Base-by-base conservation (phyloP, 2,797 vertebrate genomes). In the Tadarida brasiliensis region DNA sequence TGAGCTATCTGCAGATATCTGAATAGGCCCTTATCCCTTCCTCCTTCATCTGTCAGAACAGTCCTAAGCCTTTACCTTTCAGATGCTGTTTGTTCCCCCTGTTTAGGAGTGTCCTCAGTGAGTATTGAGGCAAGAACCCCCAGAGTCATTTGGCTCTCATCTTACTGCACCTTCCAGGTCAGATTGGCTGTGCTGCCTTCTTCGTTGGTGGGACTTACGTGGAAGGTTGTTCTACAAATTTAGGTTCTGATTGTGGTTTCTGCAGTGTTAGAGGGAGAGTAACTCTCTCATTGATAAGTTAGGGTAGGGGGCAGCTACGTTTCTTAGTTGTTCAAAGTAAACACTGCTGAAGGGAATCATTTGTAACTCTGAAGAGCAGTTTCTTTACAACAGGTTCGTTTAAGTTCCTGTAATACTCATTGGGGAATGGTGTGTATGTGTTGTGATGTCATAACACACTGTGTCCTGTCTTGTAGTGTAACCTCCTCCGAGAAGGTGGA, bases 401-500 rank as follows among this genome's bases (percentile, higher is more conserved):
- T 76, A 84, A 63, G 44, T 57, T 81, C 35, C n/a, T 47, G 11
- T 3, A 47, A 15, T 28, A 12, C 28, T 97, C 51, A 20, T 22
- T 33, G 86, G 73, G 92, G 68, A 73, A 44, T 17, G 35, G 8
- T 26, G 4, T 20, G 39, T 54, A 2, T 54, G 28, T 59, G 30
- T 83, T 54, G 56, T 71, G 78, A 73, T 83, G 49, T 56, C 6
- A 0, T 97, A 90, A 95, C 91, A 95, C 91, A 1, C 77, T 96
- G 3, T 97, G 83, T 98, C 87, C 86, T 98, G 70, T 97, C 90
- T 81, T 98, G 47, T 98, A 99, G 99, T 96, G 99, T 99, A 94
- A 99, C 99, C 0, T 99, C 99, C 83, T 99, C 99, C 20, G 99
- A 99, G 98, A 99, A 99, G 97, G 99, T 99, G 97, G 99, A 99